Evolutionary conservation across 1,140 invertebrate genomes (phyloP).

Genomic region (Heliconius himera): DNA sequence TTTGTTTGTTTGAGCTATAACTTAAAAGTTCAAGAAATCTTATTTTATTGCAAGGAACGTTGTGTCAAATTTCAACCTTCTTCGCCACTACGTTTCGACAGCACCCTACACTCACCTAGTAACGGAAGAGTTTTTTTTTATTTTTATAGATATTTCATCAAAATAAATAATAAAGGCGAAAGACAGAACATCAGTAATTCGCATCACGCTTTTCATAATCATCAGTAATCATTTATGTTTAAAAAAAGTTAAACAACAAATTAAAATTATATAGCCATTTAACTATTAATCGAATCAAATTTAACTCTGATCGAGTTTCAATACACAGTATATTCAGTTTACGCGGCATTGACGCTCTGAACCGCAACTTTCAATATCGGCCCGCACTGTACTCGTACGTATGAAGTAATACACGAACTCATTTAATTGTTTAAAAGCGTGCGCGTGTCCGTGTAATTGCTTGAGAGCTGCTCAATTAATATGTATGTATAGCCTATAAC

Average conservation of each 20-base stretch:
- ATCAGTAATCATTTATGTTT: too few species aligned
- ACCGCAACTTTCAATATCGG: constrained; percentile 28
- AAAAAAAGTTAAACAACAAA: not conserved
- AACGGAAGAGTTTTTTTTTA: too few species aligned
- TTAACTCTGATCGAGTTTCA: constrained; percentile 11
- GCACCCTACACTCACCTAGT: too few species aligned
- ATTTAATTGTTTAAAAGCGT: constrained; percentile 35
- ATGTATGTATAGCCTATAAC: not conserved
- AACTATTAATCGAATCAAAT: not conserved
- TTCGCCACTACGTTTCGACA: too few species aligned
- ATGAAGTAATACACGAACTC: constrained; percentile 18
- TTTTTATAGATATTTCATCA: too few species aligned
- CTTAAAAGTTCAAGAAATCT: too few species aligned
- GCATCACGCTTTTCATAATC: not conserved
- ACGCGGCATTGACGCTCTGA: constrained; percentile 15
- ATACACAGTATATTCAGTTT: constrained; percentile 14
- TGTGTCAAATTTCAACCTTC: too few species aligned
- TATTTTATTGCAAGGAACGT: too few species aligned
- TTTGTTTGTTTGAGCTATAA: too few species aligned
- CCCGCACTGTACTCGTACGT: not conserved
- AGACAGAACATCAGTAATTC: not conserved
- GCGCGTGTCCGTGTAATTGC: constrained; percentile 28
- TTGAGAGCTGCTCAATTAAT: constrained; percentile 28
- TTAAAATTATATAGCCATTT: not conserved
- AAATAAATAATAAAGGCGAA: too few species aligned